Percentiles rank a stretch among this genome's conserved stretches.
Evolutionary conservation across 2,113 vertebrate genomes (phyloP).

Genomic region (Calonectris borealis): DNA sequence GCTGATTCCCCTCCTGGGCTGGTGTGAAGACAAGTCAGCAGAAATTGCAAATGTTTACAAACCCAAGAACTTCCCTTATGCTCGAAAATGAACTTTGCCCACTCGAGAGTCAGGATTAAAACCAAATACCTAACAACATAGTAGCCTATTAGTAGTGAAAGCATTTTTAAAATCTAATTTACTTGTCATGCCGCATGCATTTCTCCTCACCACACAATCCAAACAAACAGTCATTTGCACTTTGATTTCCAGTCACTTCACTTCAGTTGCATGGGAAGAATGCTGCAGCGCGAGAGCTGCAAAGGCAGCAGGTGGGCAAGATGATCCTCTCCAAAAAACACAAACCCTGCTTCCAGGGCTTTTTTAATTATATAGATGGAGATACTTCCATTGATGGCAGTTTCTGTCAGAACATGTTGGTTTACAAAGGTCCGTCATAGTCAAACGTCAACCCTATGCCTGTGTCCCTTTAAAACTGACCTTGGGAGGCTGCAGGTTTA

Average conservation of each 20-base stretch:
- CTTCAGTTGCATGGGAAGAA: not conserved
- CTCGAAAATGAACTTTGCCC: not conserved
- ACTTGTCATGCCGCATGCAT: not conserved
- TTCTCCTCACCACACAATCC: not conserved
- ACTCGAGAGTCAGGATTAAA: not conserved
- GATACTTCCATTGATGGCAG: not conserved
- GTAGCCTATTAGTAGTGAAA: constrained; percentile 18
- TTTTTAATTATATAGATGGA: not conserved
- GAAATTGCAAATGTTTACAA: not conserved
- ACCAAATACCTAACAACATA: not conserved
- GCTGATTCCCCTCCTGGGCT: not conserved
- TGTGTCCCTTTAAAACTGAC: not conserved
- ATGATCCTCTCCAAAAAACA: not conserved
- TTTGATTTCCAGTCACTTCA: not conserved
- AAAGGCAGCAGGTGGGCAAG: not conserved
- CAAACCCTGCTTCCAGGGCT: not conserved
- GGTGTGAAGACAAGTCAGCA: not conserved
- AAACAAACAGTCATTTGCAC: constrained; percentile 10
- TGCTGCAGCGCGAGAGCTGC: not conserved
- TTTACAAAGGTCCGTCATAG: not conserved
- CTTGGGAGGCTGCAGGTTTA: not conserved
- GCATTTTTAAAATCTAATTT: not conserved
- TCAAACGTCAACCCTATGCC: not conserved
- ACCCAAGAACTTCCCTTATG: not conserved
- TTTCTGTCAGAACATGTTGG: not conserved